Evolutionary conservation across 2,888 invertebrate species (phyloP).

Genomic region (Drosophila multiciliata): DNA sequence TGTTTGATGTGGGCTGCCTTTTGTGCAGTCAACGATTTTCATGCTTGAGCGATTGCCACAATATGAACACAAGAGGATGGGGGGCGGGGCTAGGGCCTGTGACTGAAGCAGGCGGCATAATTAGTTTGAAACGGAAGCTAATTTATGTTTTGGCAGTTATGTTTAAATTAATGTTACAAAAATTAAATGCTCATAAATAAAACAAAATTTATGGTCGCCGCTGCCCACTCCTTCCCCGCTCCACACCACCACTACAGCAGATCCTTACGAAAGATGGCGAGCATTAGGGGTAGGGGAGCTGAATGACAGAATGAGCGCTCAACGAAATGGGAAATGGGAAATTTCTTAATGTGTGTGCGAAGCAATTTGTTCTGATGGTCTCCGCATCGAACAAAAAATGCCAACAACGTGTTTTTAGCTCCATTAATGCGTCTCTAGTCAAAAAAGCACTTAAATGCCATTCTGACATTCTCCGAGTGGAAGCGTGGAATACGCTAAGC

Average conservation of each 20-base stretch:
- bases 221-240: background rate
- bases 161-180: slow-evolving; percentile 83
- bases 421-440: slow-evolving; percentile 65
- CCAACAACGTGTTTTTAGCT: slow-evolving; percentile 73
- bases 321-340: slow-evolving; percentile 33
- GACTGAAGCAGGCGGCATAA: slow-evolving; percentile 76
- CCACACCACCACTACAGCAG: background rate
- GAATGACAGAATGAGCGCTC: slow-evolving; percentile 9
- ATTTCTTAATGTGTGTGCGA: slow-evolving; percentile 68
- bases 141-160: slow-evolving; percentile 85
- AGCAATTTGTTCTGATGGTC: slow-evolving; percentile 69
- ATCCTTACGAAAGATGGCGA: slow-evolving; percentile 38
- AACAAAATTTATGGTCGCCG: slow-evolving; percentile 70
- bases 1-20: slow-evolving; percentile 65
- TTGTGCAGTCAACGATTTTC: slow-evolving; percentile 81
- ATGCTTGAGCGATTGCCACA: slow-evolving; percentile 79
- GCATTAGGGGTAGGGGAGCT: background rate
- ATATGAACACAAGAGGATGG: slow-evolving; percentile 18
- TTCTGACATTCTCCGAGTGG: slow-evolving; percentile 23
- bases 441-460: slow-evolving; percentile 46
- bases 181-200: slow-evolving; percentile 83
- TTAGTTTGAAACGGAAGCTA: slow-evolving; percentile 83
- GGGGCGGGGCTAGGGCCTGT: slow-evolving; percentile 25
- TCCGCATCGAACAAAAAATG: slow-evolving; percentile 40
- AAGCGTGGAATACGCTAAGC: slow-evolving; percentile 1